Conservation (phyloP, 1,140 invertebrate species). For the Pemphigus obesinymphae region DNA sequence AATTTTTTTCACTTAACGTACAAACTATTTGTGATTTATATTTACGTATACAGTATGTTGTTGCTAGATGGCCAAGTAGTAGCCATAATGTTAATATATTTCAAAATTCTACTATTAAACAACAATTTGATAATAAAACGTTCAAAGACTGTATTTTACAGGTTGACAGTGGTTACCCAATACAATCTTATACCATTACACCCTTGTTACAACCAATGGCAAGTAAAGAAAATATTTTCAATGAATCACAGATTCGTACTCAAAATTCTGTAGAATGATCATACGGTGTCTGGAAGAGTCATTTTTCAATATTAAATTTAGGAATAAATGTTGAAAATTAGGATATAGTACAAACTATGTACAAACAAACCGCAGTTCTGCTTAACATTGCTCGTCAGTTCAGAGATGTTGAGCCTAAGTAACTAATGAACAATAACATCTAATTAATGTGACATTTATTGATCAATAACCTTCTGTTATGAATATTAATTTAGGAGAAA, state of each 20-base stretch:
- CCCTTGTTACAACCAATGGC: not conserved
- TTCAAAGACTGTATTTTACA: conserved; percentile 6
- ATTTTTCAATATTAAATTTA: conserved; percentile 49
- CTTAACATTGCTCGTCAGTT: conserved; percentile 50
- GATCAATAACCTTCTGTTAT: too few species aligned
- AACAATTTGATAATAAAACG: not conserved
- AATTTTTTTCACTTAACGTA: too few species aligned
- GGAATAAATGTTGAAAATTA: conserved; percentile 48
- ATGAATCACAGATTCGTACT: conserved; percentile 47
- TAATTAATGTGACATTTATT: too few species aligned
- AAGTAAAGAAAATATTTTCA: conserved; percentile 42
- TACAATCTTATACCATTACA: not conserved
- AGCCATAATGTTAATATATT: conserved; percentile 49
- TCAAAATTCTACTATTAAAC: conserved; percentile 42
- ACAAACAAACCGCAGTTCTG: conserved; percentile 50
- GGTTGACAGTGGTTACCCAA: conserved; percentile 44
- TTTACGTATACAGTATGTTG: conserved; percentile 49
- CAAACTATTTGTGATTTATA: conserved; percentile 49
- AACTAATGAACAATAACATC: too few species aligned
- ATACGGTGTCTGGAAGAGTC: conserved; percentile 50
- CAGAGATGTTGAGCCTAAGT: not conserved
- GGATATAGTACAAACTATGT: conserved; percentile 45
- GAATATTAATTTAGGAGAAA: too few species aligned
- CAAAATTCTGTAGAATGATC: conserved; percentile 50
- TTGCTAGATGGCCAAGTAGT: too few species aligned